phyloP scores from a whole-genome alignment of 2,797 vertebrate species.

The Simalia tracyae region DNA sequence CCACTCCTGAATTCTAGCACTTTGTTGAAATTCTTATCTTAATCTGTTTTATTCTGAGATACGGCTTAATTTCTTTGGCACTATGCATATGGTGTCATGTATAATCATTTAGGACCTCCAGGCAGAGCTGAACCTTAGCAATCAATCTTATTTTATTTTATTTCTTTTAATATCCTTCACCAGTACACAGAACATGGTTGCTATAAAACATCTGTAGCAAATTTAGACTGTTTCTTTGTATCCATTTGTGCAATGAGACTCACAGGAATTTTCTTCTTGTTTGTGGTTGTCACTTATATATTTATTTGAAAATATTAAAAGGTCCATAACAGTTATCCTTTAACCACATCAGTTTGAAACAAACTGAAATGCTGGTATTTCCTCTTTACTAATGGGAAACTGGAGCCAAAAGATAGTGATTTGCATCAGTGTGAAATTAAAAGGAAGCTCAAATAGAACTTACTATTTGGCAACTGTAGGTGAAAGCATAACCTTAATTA shows the following conservation, averaged over 20 bases:
- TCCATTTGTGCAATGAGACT: neutral
- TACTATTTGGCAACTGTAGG: neutral
- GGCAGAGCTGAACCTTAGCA: conserved; percentile 27
- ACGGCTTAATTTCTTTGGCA: conserved; percentile 31
- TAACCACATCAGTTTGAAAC: neutral
- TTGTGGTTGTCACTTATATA: conserved; percentile 4
- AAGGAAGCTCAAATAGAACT: neutral
- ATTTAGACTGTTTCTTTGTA: conserved; percentile 2
- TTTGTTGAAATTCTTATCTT: neutral
- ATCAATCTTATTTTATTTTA: conserved; percentile 34
- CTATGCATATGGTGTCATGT: conserved; percentile 5
- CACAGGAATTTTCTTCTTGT: neutral
- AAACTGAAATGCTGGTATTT: neutral
- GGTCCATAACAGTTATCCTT: neutral
- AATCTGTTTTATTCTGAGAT: conserved; percentile 31
- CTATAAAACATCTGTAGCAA: conserved; percentile 38
- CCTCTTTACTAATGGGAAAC: conserved; percentile 1
- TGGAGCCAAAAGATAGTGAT: neutral
- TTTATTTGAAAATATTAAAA: conserved; percentile 1
- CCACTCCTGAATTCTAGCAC: neutral
- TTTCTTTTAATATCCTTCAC: conserved; percentile 11
- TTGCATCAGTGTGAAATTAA: neutral
- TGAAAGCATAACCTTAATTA: neutral
- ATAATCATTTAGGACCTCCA: conserved; percentile 25
- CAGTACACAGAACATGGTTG: neutral